Evolutionary conservation across 2,113 vertebrate species (phyloP), one percentile per base, ranked within the genome.

Genomic region (Pseudorhombus dupliciocellatus): DNA sequence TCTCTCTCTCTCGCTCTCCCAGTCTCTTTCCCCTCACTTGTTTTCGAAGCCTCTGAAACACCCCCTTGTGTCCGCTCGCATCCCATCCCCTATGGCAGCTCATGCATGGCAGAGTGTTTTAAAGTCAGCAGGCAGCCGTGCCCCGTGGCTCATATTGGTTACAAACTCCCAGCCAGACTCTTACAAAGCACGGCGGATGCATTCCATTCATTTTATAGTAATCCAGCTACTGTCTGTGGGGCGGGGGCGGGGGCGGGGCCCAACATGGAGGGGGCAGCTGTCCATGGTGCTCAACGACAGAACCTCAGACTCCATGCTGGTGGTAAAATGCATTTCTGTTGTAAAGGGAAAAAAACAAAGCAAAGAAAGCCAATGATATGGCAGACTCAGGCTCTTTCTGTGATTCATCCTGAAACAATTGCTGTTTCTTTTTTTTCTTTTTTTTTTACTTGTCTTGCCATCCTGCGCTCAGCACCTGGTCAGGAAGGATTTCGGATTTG

Each of bases 71-170:
- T 92, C 86, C 73, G 68, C 77, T 85, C 86, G 73, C 82, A 89
- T 89, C 70, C 59, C 75, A 74, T 91, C 87, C 90, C 84, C 75
- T 65, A 37, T 68, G 87, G 88, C 79, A 89, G 79, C 84, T 89
- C 86, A 88, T 88, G 91, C 90, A 90, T 91, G 88, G 79, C 84
- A 55, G 78, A 91, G 84, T 91, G 87, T 89, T 92, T 92, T 89
- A 84, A 89, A 90, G 87, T 88, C 87, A 84, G 87, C 77, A 80
- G 79, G 80, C 80, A 68, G 78, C 71, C 54, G 24, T 70, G 80
- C 69, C 84, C 71, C 6, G 50, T 84, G 80, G 77, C 77, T 88
- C 69, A 56, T 72, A 71, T 73, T 89, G 84, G 82, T 87, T 83
- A 86, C 81, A 77, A 78, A 80, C 77, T 83, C 69, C 84, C 66